phyloP scores from a whole-genome alignment of 2,888 invertebrate species.

The Cephus nigrinus region DNA sequence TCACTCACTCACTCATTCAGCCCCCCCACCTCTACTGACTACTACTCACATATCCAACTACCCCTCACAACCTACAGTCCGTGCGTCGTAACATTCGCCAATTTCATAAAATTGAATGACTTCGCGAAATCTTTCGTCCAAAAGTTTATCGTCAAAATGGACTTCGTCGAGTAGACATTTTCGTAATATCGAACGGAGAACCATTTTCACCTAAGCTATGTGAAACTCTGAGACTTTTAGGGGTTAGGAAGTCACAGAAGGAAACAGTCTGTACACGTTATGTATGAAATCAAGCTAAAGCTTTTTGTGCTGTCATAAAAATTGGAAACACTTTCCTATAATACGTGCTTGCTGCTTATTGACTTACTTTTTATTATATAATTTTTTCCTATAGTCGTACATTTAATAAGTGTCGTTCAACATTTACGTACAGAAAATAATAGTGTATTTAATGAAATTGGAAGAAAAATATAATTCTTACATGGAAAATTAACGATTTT shows the following conservation, averaged over 20 bases:
- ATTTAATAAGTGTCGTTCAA: too few relatives aligned
- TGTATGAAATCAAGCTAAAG: background rate
- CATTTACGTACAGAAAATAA: too few relatives aligned
- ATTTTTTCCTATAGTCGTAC: too few relatives aligned
- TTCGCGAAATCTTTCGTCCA: slow-evolving; percentile 14
- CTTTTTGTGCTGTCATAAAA: background rate
- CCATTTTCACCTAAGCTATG: background rate
- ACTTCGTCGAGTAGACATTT: background rate
- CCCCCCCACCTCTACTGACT: background rate
- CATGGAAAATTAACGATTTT: too few relatives aligned
- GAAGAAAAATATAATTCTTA: too few relatives aligned
- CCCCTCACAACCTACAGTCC: background rate
- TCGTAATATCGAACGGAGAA: background rate
- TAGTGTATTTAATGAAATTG: too few relatives aligned
- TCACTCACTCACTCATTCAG: background rate
- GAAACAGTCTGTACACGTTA: background rate
- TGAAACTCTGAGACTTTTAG: background rate
- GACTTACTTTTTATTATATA: too few relatives aligned
- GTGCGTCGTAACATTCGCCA: slow-evolving; percentile 28
- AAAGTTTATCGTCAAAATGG: background rate
- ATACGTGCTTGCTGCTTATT: too few relatives aligned
- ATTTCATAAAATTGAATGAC: slow-evolving; percentile 42
- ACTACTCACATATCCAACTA: background rate
- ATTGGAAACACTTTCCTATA: background rate
- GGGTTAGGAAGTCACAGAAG: background rate